phyloP scores from a whole-genome alignment of 1,140 invertebrate genomes.

The Plutomurus gul region DNA sequence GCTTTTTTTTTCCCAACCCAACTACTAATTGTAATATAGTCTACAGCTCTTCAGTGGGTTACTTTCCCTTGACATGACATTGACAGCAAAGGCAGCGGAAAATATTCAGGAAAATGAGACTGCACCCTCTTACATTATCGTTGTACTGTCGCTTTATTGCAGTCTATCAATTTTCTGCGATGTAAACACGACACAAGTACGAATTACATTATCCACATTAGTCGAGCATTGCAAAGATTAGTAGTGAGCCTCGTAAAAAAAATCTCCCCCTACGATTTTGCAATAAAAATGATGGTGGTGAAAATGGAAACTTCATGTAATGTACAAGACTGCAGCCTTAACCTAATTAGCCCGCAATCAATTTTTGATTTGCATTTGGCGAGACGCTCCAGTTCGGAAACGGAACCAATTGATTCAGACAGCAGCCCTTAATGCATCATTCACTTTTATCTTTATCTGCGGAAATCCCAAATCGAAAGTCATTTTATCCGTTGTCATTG shows the following conservation, averaged over 20 bases:
- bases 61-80: constrained; percentile 12
- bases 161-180: too few species aligned
- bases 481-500: constrained; percentile 10
- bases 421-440: background rate
- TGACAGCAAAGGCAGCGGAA: background rate
- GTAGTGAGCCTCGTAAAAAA: too few species aligned
- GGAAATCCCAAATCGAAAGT: constrained; percentile 18
- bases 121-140: background rate
- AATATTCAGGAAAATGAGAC: background rate
- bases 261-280: too few species aligned
- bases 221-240: too few species aligned
- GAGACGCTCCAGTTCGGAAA: background rate
- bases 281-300: too few species aligned
- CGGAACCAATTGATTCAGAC: constrained; percentile 10
- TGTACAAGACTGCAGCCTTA: background rate
- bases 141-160: too few species aligned
- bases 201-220: too few species aligned
- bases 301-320: background rate
- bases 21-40: too few species aligned
- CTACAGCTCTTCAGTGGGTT: background rate
- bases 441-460: constrained; percentile 16
- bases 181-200: too few species aligned
- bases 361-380: background rate
- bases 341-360: constrained; percentile 15
- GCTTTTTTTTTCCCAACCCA: too few species aligned